These are phyloP conservation scores for Apeltes quadracus DNA, from an alignment of 2,113 vertebrate genomes.

Conservation along the genomic window DNA sequence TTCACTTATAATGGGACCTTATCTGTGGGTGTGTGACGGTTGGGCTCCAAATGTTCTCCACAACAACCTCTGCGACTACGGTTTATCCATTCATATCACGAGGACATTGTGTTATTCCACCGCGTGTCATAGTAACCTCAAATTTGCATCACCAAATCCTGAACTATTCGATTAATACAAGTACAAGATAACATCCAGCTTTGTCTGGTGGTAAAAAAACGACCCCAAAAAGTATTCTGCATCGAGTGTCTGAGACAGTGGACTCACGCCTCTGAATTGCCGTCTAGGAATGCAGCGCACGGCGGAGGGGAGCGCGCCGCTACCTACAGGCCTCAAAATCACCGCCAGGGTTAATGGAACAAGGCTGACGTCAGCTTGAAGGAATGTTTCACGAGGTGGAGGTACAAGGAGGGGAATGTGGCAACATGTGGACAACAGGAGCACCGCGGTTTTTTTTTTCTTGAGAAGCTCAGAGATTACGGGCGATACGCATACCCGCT, in stretches of 20 bases:
- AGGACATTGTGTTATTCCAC: background rate
- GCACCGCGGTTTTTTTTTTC: conserved; percentile 23
- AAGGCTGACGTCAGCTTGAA: conserved; percentile 59
- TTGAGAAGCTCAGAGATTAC: background rate
- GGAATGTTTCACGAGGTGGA: conserved; percentile 68
- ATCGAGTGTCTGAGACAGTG: conserved; percentile 41
- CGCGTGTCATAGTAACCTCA: background rate
- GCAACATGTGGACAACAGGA: conserved; percentile 58
- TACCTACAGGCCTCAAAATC: conserved; percentile 72
- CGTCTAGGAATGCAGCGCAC: conserved; percentile 79
- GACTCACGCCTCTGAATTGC: conserved; percentile 71
- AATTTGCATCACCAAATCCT: background rate
- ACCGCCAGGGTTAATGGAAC: conserved; percentile 71
- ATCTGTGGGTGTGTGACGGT: conserved; percentile 27
- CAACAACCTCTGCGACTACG: conserved; percentile 11
- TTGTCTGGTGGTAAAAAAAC: conserved; percentile 6
- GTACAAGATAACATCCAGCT: conserved; percentile 6
- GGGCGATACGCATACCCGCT: background rate
- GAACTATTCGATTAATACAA: too few species aligned
- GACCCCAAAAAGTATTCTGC: conserved; percentile 10
- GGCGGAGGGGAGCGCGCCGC: conserved; percentile 32
- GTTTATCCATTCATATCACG: conserved; percentile 7
- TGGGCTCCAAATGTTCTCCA: conserved; percentile 15
- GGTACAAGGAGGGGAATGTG: conserved; percentile 48
- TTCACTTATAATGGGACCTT: conserved; percentile 32